Evolutionary conservation across 2,113 vertebrate genomes (phyloP).

Genomic region (Sander vitreus): DNA sequence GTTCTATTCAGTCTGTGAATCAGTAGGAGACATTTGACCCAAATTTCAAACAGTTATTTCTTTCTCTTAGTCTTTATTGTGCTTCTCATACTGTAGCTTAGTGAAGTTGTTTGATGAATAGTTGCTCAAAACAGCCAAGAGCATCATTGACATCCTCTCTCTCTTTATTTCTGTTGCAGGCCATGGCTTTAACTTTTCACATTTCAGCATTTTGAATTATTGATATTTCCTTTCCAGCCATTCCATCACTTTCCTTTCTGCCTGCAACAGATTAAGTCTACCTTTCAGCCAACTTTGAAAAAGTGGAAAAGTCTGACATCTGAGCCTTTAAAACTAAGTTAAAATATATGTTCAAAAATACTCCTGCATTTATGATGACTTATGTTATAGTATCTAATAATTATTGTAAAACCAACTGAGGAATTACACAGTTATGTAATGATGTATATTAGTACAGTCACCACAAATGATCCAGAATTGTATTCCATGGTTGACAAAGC

Average conservation of each 20-base stretch:
- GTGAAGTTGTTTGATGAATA: conserved; percentile 57
- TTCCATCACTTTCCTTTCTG: conserved; percentile 61
- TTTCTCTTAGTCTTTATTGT: conserved; percentile 10
- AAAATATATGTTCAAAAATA: conserved; percentile 11
- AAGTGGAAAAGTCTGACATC: conserved; percentile 11
- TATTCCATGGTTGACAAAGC: conserved; percentile 2
- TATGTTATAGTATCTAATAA: neutral
- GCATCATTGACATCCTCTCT: conserved; percentile 46
- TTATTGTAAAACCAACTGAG: conserved; percentile 6
- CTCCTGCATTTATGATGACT: neutral
- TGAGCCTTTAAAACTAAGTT: conserved; percentile 18
- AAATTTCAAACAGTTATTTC: conserved; percentile 22
- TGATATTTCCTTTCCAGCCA: conserved; percentile 67
- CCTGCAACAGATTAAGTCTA: conserved; percentile 57
- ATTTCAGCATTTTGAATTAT: conserved; percentile 74
- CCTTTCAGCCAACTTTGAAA: conserved; percentile 40
- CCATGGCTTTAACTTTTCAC: conserved; percentile 62
- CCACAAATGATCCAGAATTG: neutral
- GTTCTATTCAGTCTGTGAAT: neutral
- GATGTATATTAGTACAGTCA: neutral
- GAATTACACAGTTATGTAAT: neutral
- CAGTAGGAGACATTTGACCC: conserved; percentile 8
- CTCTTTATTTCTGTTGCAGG: conserved; percentile 33
- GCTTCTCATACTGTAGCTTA: conserved; percentile 5
- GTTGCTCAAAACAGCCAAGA: conserved; percentile 64